Evolutionary conservation across 2,888 invertebrate species (phyloP), one percentile per base, ranked within the genome.

Genomic region (Meteorus colon): DNA sequence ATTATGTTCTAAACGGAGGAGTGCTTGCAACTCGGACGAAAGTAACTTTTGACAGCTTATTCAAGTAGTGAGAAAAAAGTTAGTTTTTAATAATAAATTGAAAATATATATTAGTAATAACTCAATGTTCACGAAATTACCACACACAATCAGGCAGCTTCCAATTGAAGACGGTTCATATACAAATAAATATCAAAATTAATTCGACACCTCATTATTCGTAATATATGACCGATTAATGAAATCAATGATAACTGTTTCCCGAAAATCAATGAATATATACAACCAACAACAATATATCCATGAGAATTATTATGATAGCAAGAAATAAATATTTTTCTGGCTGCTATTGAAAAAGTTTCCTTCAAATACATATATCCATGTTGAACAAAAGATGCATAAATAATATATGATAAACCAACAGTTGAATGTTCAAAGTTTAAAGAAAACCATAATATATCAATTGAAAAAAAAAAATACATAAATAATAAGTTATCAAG

Each of bases 141-240:
- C 84, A 82, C 83, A 82, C 83, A 85, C 84, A 84, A 87, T 85
- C 86, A 85, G 85, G 80, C 86, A 85, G 85, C 81, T 84, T 82
- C 84, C 85, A 83, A 83, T 80, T 82, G 82, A 84, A 71, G 77
- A 72, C 59, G 37, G 67, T 45, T 75, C 75, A 65, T 37, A 34
- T 65, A 68, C 37, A 68, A 29, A 78, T 60, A 76, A 34, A 60
- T 74, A 29, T 71, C 73, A 73, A 63, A 78, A 34, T 24, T 66
- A 51, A 27, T 48, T 63, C 69, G n/a, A 78, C 4, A 48, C 16
- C 48, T 48, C 4, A 48, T 48, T n/a, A 48, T n/a, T 48, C 4
- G 14, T 0, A 48, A 16, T 14, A 0, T 48, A 48, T 16, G 48
- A 1, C 48, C 70, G 63, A 74, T 71, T 24, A 73, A 34, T 24